These are phyloP conservation scores for Metopolophium dirhodum DNA, from an alignment of 1,140 invertebrate species.

Conservation along the genomic window DNA sequence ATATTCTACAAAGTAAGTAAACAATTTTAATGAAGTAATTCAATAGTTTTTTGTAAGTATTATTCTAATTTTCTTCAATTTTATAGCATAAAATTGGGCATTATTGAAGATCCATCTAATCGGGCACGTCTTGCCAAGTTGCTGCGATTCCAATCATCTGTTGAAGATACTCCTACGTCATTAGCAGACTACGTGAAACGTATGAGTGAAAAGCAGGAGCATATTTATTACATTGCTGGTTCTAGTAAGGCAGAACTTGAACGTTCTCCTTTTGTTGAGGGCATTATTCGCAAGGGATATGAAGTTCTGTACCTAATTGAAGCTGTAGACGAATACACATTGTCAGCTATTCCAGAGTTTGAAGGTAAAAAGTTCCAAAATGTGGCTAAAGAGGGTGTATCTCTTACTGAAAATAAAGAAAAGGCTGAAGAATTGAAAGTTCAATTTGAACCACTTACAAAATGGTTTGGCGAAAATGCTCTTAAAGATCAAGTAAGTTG, in stretches of 20 bases:
- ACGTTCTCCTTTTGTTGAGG: conserved; percentile 94
- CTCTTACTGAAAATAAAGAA: conserved; percentile 83
- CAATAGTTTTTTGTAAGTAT: neutral
- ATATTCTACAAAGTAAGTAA: conserved; percentile 91
- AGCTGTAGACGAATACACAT: conserved; percentile 97
- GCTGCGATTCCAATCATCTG: conserved; percentile 88
- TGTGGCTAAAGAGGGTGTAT: conserved; percentile 97
- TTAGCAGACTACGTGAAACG: conserved; percentile 90
- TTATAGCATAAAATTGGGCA: conserved; percentile 88
- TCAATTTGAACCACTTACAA: conserved; percentile 87
- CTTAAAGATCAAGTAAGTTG: conserved; percentile 80
- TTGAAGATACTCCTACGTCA: conserved; percentile 73
- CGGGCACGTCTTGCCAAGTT: conserved; percentile 94
- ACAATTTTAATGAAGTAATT: neutral
- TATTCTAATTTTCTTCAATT: conserved; percentile 52
- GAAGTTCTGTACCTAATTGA: conserved; percentile 96
- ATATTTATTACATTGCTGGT: conserved; percentile 97
- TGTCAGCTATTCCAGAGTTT: conserved; percentile 97
- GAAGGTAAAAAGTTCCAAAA: conserved; percentile 99
- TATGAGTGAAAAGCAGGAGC: conserved; percentile 97
- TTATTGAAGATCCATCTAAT: conserved; percentile 98
- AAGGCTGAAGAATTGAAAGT: conserved; percentile 80
- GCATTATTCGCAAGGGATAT: conserved; percentile 91
- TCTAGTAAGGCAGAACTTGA: conserved; percentile 85
- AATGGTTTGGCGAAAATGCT: conserved; percentile 87